phyloP scores from a whole-genome alignment of 1,140 invertebrate species.

The Asobara japonica region DNA sequence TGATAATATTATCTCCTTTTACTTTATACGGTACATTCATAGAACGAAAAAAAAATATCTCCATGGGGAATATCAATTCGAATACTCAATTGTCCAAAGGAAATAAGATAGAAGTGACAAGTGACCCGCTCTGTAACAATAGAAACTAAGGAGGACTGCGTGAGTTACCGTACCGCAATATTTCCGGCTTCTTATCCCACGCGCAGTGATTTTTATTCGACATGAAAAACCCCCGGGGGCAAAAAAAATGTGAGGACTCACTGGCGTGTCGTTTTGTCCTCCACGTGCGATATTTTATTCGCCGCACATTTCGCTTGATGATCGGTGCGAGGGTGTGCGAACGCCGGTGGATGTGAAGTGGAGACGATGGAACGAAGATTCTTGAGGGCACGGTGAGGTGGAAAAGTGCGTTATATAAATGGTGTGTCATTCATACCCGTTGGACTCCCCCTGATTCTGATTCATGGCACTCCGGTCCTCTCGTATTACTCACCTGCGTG shows the following conservation, averaged over 20 bases:
- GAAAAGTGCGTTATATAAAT: slow-evolving; percentile 49
- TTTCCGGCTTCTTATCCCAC: slow-evolving; percentile 59
- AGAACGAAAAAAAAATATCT: no score
- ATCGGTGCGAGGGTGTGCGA: slow-evolving; percentile 23
- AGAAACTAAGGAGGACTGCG: slow-evolving; percentile 32
- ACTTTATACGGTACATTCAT: no score
- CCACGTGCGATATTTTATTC: slow-evolving; percentile 51
- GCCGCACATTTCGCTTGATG: slow-evolving; percentile 37
- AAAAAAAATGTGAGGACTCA: neutral
- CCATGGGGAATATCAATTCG: neutral
- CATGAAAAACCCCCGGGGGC: neutral
- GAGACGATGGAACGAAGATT: neutral
- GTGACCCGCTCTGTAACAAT: slow-evolving; percentile 42
- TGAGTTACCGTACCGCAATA: slow-evolving; percentile 46
- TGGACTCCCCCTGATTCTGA: slow-evolving; percentile 53
- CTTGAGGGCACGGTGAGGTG: neutral
- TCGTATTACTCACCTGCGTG: slow-evolving; percentile 47
- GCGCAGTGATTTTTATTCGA: slow-evolving; percentile 34
- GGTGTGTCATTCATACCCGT: slow-evolving; percentile 54
- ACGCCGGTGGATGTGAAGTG: neutral
- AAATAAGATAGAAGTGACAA: neutral
- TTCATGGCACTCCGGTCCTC: slow-evolving; percentile 47
- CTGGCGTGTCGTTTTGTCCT: slow-evolving; percentile 41
- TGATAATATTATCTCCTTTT: no score
- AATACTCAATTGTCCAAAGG: neutral